Percentiles rank a stretch among this genome's conserved stretches.
These are phyloP conservation scores for Stegana nigrithorax DNA, from an alignment of 2,888 invertebrate genomes.

Conservation along the genomic window DNA sequence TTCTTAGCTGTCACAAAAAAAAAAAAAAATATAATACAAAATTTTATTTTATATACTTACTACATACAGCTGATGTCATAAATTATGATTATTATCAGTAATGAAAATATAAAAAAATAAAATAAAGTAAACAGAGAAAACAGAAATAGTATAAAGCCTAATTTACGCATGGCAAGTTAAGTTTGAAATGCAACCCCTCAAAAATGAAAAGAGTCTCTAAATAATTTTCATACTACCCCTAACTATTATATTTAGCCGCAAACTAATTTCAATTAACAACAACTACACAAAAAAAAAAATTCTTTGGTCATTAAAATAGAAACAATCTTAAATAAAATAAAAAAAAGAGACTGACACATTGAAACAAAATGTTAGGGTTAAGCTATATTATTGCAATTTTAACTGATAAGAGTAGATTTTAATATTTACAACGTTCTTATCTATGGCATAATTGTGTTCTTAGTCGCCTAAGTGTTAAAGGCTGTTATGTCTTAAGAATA, in stretches of 20 bases:
- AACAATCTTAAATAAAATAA: neutral
- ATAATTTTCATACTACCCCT: too few species aligned
- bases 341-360: neutral
- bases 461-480: neutral
- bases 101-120: constrained; percentile 53
- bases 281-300: too few species aligned
- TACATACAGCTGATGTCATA: constrained; percentile 62
- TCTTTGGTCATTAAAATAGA: neutral
- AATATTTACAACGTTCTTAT: too few species aligned
- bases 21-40: constrained; percentile 19
- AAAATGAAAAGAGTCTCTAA: neutral
- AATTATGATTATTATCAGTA: constrained; percentile 67
- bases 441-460: too few species aligned
- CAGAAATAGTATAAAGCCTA: constrained; percentile 36
- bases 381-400: neutral
- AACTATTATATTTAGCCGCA: constrained; percentile 12
- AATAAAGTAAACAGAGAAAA: constrained; percentile 28
- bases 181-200: constrained; percentile 37
- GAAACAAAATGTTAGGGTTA: neutral
- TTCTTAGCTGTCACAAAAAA: constrained; percentile 12
- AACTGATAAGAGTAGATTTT: too few species aligned
- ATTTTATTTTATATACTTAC: constrained; percentile 32
- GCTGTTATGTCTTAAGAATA: too few species aligned
- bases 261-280: constrained; percentile 54
- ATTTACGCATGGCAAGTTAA: constrained; percentile 48